Percentiles rank a stretch among this genome's conserved stretches.
Evolutionary conservation across 1,140 invertebrate genomes (phyloP).

Genomic region (Contarinia nasturtii): DNA sequence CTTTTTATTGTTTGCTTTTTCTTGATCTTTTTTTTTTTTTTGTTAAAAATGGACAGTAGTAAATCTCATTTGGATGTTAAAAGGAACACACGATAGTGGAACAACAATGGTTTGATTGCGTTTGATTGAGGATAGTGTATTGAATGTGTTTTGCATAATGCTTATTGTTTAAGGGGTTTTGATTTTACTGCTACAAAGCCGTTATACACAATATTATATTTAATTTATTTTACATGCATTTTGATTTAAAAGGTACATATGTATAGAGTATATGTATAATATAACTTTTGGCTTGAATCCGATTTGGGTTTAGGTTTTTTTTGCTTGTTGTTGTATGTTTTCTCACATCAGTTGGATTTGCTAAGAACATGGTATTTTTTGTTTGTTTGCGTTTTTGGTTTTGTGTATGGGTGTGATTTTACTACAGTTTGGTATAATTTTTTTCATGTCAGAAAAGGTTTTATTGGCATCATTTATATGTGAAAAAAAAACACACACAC

Average conservation of each 20-base stretch:
- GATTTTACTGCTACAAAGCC: conserved; percentile 23
- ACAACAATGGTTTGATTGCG: background rate
- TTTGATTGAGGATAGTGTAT: conserved; percentile 5
- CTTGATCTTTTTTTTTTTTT: too few species aligned
- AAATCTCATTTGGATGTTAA: background rate
- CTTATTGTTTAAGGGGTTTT: conserved; percentile 9
- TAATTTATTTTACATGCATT: background rate
- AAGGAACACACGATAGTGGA: too few species aligned
- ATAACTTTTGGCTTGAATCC: background rate
- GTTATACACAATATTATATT: conserved; percentile 1
- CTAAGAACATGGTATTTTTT: too few species aligned
- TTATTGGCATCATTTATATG: too few species aligned
- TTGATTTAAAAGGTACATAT: background rate
- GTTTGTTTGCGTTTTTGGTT: too few species aligned
- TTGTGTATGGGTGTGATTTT: too few species aligned
- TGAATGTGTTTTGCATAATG: conserved; percentile 6
- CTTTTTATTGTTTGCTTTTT: too few species aligned
- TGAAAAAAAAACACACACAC: too few species aligned
- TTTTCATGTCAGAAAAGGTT: too few species aligned
- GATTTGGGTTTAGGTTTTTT: background rate
- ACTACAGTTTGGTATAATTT: too few species aligned
- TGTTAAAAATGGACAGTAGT: background rate
- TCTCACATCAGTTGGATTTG: background rate
- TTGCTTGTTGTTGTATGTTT: conserved; percentile 1
- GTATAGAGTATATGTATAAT: background rate